phyloP scores from a whole-genome alignment of 2,888 invertebrate genomes.

The Himalopsyche tibetana region DNA sequence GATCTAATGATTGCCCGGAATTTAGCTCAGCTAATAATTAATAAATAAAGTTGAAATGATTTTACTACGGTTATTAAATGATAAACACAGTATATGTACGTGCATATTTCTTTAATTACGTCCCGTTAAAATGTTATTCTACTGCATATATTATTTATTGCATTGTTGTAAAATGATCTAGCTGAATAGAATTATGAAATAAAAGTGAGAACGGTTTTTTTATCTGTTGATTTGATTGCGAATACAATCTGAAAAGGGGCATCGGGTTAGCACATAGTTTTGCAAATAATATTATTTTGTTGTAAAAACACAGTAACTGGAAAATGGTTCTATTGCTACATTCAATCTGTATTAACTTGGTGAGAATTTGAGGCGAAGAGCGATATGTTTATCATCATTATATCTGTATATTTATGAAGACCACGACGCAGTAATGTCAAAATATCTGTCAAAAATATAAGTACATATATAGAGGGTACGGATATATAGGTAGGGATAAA shows the following conservation, averaged over 20 bases:
- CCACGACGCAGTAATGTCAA: too few relatives aligned
- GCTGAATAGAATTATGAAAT: neutral
- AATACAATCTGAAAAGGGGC: neutral
- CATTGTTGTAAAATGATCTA: neutral
- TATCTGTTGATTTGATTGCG: neutral
- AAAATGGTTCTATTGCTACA: too few relatives aligned
- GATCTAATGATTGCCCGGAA: neutral
- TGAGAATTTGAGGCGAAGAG: too few relatives aligned
- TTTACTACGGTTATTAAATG: neutral
- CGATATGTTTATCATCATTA: too few relatives aligned
- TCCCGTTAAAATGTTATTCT: neutral
- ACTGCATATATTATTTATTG: neutral
- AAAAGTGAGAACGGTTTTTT: conserved; percentile 23
- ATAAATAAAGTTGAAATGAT: neutral
- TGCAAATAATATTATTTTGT: too few relatives aligned
- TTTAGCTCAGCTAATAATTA: neutral
- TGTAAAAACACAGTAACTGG: too few relatives aligned
- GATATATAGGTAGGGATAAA: too few relatives aligned
- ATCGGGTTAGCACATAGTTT: neutral
- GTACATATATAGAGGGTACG: too few relatives aligned
- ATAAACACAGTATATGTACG: neutral
- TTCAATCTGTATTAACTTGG: too few relatives aligned
- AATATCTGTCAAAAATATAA: too few relatives aligned
- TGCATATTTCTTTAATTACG: conserved; percentile 17
- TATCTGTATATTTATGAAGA: too few relatives aligned